phyloP scores from a whole-genome alignment of 2,113 vertebrate genomes.

The Gnathonemus echidnorhynchus region DNA sequence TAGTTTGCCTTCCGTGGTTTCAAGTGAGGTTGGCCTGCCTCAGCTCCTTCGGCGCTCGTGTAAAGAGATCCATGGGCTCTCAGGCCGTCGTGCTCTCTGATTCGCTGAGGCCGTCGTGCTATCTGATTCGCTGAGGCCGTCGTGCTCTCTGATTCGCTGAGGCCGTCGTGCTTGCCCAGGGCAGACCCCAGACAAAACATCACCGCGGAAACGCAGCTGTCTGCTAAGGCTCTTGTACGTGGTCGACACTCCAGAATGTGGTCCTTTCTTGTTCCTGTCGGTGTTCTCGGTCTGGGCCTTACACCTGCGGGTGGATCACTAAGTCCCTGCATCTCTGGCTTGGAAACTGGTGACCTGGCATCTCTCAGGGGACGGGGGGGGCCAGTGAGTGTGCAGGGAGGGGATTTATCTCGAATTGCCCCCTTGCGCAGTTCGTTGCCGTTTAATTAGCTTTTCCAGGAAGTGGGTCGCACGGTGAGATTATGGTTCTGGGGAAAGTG shows the following conservation, averaged over 20 bases:
- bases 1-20: background rate
- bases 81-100: no score
- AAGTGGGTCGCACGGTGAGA: conserved; percentile 6
- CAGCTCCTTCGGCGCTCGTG: background rate
- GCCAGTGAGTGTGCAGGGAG: background rate
- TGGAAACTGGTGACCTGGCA: background rate
- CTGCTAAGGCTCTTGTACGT: background rate
- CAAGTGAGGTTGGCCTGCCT: background rate
- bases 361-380: background rate
- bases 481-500: conserved; percentile 6
- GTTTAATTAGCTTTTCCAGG: background rate
- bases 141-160: background rate
- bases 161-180: background rate
- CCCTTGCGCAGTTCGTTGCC: background rate
- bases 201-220: background rate
- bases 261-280: background rate
- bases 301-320: background rate
- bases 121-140: no score
- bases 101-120: no score
- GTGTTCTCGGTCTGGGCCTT: background rate
- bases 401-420: background rate
- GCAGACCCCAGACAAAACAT: background rate
- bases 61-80: background rate
- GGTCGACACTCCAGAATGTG: background rate
- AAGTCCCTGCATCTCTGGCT: background rate